Percentiles rank a stretch among this genome's conserved stretches.
Conservation (phyloP, 2,888 invertebrate genomes). For the Muscina levida region DNA sequence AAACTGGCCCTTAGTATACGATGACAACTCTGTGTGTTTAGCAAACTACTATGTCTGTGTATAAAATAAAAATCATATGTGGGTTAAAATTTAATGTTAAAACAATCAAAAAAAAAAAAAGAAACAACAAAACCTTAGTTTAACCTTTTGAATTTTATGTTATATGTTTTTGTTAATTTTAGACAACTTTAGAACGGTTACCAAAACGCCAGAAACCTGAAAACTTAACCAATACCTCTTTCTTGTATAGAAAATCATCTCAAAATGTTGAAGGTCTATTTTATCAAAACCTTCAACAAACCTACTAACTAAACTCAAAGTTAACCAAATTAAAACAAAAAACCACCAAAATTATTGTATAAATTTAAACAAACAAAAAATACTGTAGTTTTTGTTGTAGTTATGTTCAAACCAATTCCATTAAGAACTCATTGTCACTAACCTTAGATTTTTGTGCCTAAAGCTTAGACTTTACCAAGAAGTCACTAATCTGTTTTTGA, state of each 20-base stretch:
- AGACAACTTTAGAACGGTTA: slow-evolving; percentile 16
- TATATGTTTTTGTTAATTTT: slow-evolving; percentile 57
- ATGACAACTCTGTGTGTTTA: slow-evolving; percentile 10
- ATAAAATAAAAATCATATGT: slow-evolving; percentile 11
- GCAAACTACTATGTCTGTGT: slow-evolving; percentile 31
- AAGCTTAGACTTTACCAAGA: slow-evolving; percentile 10
- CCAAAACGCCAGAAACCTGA: slow-evolving; percentile 13
- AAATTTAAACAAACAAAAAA: slow-evolving; percentile 44
- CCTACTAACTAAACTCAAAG: slow-evolving; percentile 11
- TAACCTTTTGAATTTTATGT: slow-evolving; percentile 55
- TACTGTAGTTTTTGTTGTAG: slow-evolving; percentile 61
- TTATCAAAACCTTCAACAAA: slow-evolving; percentile 44
- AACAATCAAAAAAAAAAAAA: slow-evolving; percentile 14
- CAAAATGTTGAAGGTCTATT: slow-evolving; percentile 29
- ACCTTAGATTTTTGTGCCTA: slow-evolving; percentile 54
- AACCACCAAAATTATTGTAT: slow-evolving; percentile 54
- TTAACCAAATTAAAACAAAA: slow-evolving; percentile 28
- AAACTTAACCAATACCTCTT: slow-evolving; percentile 45
- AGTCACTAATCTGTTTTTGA: slow-evolving; percentile 17
- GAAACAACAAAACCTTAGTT: slow-evolving; percentile 28
- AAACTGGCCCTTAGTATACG: too few relatives aligned
- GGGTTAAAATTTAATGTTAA: slow-evolving; percentile 9
- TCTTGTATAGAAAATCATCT: slow-evolving; percentile 29
- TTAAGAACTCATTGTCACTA: slow-evolving; percentile 63
- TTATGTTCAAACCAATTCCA: slow-evolving; percentile 40